Percentiles rank a stretch among this genome's conserved stretches.
Evolutionary conservation across 2,113 vertebrate genomes (phyloP).

Genomic region (Plecotus auritus): DNA sequence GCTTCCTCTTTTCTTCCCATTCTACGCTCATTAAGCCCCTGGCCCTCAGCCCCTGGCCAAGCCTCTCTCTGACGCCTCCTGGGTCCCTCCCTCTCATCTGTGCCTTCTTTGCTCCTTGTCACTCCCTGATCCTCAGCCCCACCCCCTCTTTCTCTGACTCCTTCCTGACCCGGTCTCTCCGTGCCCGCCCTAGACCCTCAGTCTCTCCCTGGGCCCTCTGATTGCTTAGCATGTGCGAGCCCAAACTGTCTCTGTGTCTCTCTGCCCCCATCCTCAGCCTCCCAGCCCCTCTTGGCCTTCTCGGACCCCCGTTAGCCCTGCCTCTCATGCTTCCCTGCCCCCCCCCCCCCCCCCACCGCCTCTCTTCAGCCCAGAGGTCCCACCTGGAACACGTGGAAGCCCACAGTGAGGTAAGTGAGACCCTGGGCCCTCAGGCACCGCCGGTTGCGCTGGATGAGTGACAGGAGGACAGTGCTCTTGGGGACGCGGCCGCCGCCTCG

Average conservation of each 20-base stretch:
- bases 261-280: background rate
- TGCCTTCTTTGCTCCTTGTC: background rate
- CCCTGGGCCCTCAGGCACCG: constrained; percentile 56
- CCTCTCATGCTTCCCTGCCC: fast-evolving
- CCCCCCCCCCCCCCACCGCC: fast-evolving
- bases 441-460: constrained; percentile 75
- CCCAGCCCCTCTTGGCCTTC: background rate
- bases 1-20: background rate
- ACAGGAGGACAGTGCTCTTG: constrained; percentile 73
- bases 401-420: constrained; percentile 71
- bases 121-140: background rate
- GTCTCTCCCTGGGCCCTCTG: background rate
- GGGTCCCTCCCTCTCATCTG: background rate
- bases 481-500: background rate
- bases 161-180: background rate
- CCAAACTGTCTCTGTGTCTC: background rate
- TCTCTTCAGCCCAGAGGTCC: background rate
- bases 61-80: background rate
- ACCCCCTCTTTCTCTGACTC: too few species aligned
- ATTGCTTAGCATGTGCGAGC: background rate
- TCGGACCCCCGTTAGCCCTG: too few species aligned
- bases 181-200: too few species aligned
- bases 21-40: background rate
- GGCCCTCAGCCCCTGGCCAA: background rate
- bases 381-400: constrained; percentile 78